Evolutionary conservation across 2,113 vertebrate species (phyloP).

Genomic region (Patagioenas fasciata): DNA sequence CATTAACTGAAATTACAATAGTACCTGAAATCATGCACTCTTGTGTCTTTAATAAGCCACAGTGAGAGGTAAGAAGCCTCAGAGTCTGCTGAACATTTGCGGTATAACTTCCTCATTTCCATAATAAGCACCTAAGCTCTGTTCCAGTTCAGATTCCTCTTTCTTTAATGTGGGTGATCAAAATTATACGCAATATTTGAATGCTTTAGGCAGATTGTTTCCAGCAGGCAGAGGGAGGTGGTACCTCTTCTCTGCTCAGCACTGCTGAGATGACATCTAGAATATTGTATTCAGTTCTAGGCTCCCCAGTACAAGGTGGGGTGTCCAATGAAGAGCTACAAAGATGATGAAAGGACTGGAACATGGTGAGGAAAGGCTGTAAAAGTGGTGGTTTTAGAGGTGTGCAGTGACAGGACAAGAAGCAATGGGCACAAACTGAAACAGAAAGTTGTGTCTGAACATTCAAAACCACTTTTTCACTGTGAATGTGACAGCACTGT

Average conservation of each 20-base stretch:
- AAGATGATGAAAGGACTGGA: background rate
- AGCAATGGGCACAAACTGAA: too few relatives aligned
- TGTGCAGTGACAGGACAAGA: too few relatives aligned
- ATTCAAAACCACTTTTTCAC: too few relatives aligned
- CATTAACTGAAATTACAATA: background rate
- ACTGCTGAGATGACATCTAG: too few relatives aligned
- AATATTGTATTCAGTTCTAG: background rate
- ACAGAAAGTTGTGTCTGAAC: too few relatives aligned
- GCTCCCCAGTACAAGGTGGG: background rate
- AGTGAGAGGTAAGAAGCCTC: background rate
- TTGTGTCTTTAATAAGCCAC: background rate
- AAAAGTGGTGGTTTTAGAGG: background rate
- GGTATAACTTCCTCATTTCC: background rate
- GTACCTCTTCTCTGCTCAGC: background rate
- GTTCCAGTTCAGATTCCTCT: background rate
- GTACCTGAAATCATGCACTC: background rate
- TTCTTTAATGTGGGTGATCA: background rate
- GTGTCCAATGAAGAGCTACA: background rate
- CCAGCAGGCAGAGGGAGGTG: background rate
- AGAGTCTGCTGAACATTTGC: background rate
- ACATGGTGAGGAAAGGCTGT: background rate
- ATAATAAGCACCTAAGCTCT: background rate
- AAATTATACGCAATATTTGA: background rate
- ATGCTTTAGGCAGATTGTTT: background rate
- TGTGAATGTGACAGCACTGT: too few relatives aligned